Conservation (phyloP, 2,113 vertebrate genomes). For the Ibidorhyncha struthersii region DNA sequence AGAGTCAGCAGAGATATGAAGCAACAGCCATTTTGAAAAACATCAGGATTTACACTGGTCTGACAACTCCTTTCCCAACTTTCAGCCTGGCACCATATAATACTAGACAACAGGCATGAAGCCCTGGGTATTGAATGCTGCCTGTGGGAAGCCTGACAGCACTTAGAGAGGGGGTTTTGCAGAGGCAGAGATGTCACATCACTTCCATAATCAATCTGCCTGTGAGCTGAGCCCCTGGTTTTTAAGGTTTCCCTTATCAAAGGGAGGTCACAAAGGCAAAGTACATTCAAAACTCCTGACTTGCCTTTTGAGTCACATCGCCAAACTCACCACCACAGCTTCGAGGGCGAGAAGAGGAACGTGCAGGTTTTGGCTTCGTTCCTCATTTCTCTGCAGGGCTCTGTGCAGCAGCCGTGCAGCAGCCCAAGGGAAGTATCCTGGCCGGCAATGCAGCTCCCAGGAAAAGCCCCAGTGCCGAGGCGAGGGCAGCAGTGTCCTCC, state of each 20-base stretch:
- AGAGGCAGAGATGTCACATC: not conserved
- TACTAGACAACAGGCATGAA: not conserved
- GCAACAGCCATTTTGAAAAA: not conserved
- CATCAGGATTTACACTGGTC: not conserved
- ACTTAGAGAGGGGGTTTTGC: not conserved
- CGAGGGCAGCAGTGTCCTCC: not conserved
- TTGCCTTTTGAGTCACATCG: not conserved
- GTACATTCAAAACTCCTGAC: not conserved
- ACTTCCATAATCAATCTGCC: not conserved
- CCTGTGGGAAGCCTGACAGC: not conserved
- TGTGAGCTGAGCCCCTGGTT: not conserved
- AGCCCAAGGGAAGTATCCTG: too few relatives aligned
- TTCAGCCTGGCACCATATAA: not conserved
- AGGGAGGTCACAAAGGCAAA: not conserved
- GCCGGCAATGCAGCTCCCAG: fast-evolving
- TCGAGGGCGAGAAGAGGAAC: too few relatives aligned
- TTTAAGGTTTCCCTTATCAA: not conserved
- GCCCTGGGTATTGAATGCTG: not conserved
- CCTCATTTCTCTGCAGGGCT: not conserved
- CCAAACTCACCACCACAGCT: fast-evolving
- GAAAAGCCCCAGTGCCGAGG: not conserved
- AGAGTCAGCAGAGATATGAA: fast-evolving
- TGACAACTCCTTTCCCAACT: not conserved
- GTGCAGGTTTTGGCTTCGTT: fast-evolving
- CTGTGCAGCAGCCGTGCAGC: fast-evolving